Base-by-base conservation (phyloP, 2,797 vertebrate genomes). In the Chaetophractus vellerosus region DNA sequence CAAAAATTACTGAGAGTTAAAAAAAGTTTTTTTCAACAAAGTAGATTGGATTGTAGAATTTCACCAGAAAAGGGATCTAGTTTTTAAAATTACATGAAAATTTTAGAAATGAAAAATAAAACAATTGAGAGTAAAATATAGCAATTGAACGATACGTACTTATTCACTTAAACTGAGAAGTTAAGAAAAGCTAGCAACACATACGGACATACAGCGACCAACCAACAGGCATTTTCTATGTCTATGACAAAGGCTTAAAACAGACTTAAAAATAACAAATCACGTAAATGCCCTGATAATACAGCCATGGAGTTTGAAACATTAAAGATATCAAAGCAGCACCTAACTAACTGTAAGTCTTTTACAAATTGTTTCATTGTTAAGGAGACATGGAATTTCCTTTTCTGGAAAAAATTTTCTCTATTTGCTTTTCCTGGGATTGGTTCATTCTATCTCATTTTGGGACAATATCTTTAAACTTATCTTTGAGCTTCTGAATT, bases 401-500 rank as follows among this genome's bases (percentile, higher is more conserved):
- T 38, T 61, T 59, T 31, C 45, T 38, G n/a, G 48, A 10, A 57
- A 84, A 55, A 92, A 26, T 84, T 48, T 14, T 55, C 36, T 63
- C 61, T 83, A 31, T 64, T 78, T 92, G 18, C 64, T 78, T 79
- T 57, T 92, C 57, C 26, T 57, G 15, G 61, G 9, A 64, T 12
- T 52, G 5, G 36, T 71, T 48, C 61, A 2, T 45, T 55, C 23
- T 55, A 18, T 74, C 14, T 36, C 71, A 71, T 81, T 88, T 95
- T 71, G 33, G 21, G 45, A 63, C 18, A 79, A 31, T 72, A n/a
- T 19, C 71, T 92, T 84, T 64, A 14, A 33, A 16, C 24, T 71
- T 84, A 28, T 83, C 72, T 89, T 64, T 57, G 71, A 84, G 36
- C 48, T 78, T 92, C 45, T 57, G 64, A 84, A 72, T 79, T 83